Evolutionary conservation across 2,113 vertebrate genomes (phyloP), one percentile per base, ranked within the genome.

Genomic region (Ascaphus truei): DNA sequence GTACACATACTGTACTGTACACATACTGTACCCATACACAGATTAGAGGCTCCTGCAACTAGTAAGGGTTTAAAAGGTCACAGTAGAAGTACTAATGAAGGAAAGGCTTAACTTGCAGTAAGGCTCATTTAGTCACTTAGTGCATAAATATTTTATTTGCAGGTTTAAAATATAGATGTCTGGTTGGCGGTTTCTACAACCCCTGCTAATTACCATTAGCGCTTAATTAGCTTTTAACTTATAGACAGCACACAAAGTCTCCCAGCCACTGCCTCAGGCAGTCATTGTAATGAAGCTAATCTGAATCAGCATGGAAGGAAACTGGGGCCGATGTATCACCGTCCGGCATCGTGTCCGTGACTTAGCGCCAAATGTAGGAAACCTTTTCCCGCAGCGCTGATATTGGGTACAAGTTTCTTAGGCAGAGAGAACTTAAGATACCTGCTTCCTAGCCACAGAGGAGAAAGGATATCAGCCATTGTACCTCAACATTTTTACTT

Each of bases 151-250:
- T 45, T 67, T 67, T 5, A 67, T 67, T 29, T 25, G 15, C 36
- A 20, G 16, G 26, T 30, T 55, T 43, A 3, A 57, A 33, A 67
- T 45, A 67, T n/a, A 67, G 10, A 56, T 43, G 20, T 22, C 26
- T 30, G 11, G 33, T 29, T 53, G 13, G 52, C 56, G 36, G 34
- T 56, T 56, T 66, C 51, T n/a, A n/a, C n/a, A n/a, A n/a, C n/a
- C n/a, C n/a, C n/a, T 67, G 27, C 51, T 45, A 67, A 67, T 33
- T 23, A 45, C 37, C 51, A 56, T 67, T 67, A 55, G 47, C 18
- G 34, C 10, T 37, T 66, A 67, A 67, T 67, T 67, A 67, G 25
- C 52, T 67, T 10, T 43, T 67, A 33, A 39, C 16, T 41, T 66
- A 43, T 30, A 53, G 26, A 18, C 41, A 25, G 15, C 36, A 55